phyloP scores from a whole-genome alignment of 2,888 invertebrate species.

The Antitype chi region DNA sequence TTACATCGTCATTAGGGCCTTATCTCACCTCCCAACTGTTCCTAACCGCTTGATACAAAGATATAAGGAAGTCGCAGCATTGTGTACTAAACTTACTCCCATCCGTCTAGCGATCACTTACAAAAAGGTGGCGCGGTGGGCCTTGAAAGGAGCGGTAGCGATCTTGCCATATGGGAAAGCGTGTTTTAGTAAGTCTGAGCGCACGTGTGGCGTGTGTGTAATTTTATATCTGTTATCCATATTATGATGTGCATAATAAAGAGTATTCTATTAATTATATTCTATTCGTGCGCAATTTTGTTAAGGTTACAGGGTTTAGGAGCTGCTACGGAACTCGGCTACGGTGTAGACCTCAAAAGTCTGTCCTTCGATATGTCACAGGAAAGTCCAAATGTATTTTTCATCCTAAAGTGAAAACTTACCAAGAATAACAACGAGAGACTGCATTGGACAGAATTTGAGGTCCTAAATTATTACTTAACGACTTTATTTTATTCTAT shows the following conservation, averaged over 20 bases:
- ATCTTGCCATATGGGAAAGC: not conserved
- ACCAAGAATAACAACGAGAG: not conserved
- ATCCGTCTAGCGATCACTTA: constrained; percentile 70
- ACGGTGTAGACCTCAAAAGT: not conserved
- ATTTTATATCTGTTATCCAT: too few relatives aligned
- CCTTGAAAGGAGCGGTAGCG: constrained; percentile 47
- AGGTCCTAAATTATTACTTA: not conserved
- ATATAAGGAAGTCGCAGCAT: constrained; percentile 75
- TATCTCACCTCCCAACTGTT: constrained; percentile 71
- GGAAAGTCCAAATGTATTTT: not conserved
- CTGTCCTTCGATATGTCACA: too few relatives aligned
- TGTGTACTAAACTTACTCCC: constrained; percentile 75
- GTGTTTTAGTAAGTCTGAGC: not conserved
- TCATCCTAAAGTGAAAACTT: not conserved
- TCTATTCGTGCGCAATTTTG: not conserved
- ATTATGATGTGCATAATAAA: too few relatives aligned
- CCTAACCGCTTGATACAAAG: constrained; percentile 67
- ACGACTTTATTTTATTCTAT: not conserved
- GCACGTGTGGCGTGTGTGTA: too few relatives aligned
- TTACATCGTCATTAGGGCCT: constrained; percentile 68
- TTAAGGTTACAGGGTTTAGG: not conserved
- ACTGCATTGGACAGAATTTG: not conserved
- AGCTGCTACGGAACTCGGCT: not conserved
- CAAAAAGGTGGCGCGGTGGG: constrained; percentile 65
- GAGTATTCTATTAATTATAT: too few relatives aligned